Conservation (phyloP, 2,888 invertebrate genomes). For the Sabatieria punctata region DNA sequence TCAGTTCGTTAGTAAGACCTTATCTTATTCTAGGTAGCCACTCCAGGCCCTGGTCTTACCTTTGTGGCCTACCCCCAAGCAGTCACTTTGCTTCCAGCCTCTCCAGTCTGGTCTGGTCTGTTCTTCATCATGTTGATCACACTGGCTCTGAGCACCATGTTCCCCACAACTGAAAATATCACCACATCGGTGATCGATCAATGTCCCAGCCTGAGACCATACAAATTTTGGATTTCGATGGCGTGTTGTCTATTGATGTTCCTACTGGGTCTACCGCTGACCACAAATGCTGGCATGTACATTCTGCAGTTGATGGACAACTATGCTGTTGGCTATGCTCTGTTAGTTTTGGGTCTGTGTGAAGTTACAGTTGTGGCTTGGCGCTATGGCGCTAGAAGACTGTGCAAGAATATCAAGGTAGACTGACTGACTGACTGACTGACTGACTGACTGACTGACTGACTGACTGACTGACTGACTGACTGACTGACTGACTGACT, state of each 20-base stretch:
- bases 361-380: constrained; percentile 12
- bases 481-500: too few relatives aligned
- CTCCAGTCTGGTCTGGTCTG: constrained; percentile 10
- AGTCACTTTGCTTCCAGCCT: constrained; percentile 9
- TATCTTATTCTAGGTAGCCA: constrained; percentile 7
- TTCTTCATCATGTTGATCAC: constrained; percentile 12
- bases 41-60: constrained; percentile 11
- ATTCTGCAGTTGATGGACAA: constrained; percentile 11
- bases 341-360: constrained; percentile 10
- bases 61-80: constrained; percentile 13
- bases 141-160: constrained; percentile 11
- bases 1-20: too few relatives aligned
- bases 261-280: constrained; percentile 9
- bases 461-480: too few relatives aligned
- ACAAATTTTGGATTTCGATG: constrained; percentile 11
- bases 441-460: too few relatives aligned
- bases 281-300: constrained; percentile 12
- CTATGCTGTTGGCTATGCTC: constrained; percentile 11
- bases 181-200: constrained; percentile 10
- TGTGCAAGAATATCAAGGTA: constrained; percentile 15
- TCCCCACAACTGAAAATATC: constrained; percentile 12
- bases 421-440: not conserved
- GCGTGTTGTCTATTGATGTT: constrained; percentile 8
- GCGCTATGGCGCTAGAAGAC: constrained; percentile 9
- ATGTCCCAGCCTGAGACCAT: constrained; percentile 8